Evolutionary conservation across 2,888 invertebrate species (phyloP), one percentile per base, ranked within the genome.

Genomic region (Nebria brevicollis): DNA sequence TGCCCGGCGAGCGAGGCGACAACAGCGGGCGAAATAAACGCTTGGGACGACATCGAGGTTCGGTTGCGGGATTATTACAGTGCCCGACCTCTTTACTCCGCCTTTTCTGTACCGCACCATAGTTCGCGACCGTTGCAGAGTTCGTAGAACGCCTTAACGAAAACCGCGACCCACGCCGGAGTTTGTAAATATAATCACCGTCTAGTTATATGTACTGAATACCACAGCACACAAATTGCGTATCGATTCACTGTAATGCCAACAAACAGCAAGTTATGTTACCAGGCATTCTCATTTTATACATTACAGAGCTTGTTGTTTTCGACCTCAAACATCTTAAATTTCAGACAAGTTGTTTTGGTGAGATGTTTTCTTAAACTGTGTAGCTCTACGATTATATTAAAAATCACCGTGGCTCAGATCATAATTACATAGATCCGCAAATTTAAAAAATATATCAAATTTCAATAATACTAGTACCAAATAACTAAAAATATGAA

Each of bases 1-100:
- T 85, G 84, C 82, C 11, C n/a, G 85, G 84, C 84, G 86, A 86
- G 84, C 83, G 25, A 64, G 85, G 84, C 84, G 86, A 86, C 86
- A 85, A 84, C 83, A 83, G 82, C 83, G 54, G 54, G 11, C 54
- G 84, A 85, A 85, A 84, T 85, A 85, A 85, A 81, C 85, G 82
- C 85, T 76, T 64, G 85, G 85, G 85, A 85, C 82, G 84, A 83
- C 83, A 84, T 74, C 54, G 54, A 54, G 54, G 54, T 54, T 54
- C 54, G 54, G 84, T 84, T 84, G 83, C 83, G 77, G 84, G 83
- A 86, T 86, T 84, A 85, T 84, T 34, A 34, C 34, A 34, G 15
- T 66, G 72, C 66, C 78, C 41, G 41, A 65, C 66, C 72, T 54
- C 64, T 34, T 77, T 43, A 5, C 41, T 26, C 43, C 64, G 42